Percentiles rank a stretch among this genome's conserved stretches.
These are phyloP conservation scores for Neoascia interrupta DNA, from an alignment of 2,888 invertebrate species.

Conservation along the genomic window DNA sequence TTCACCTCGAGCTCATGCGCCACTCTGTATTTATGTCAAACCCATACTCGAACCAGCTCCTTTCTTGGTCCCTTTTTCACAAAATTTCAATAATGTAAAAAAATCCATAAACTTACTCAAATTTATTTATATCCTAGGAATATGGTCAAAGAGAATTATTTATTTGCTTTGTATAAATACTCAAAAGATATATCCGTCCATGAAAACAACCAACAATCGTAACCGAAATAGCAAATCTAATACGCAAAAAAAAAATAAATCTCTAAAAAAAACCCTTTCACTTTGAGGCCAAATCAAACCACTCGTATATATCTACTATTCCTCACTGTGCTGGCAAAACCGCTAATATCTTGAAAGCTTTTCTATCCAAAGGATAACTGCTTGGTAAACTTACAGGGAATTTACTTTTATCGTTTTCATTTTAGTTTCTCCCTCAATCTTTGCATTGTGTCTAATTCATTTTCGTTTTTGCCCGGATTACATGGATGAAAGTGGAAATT, in stretches of 20 bases:
- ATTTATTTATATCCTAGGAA: slow-evolving; percentile 9
- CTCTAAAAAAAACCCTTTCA: slow-evolving; percentile 40
- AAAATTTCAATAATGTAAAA: no score
- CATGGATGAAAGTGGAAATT: slow-evolving; percentile 26
- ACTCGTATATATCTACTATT: slow-evolving; percentile 12
- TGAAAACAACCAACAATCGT: slow-evolving; percentile 24
- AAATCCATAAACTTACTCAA: not conserved
- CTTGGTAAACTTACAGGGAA: slow-evolving; percentile 58
- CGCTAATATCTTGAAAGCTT: slow-evolving; percentile 68
- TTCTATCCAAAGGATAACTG: slow-evolving; percentile 53
- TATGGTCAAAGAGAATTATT: slow-evolving; percentile 51
- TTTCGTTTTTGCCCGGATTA: slow-evolving; percentile 44
- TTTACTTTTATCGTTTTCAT: slow-evolving; percentile 57
- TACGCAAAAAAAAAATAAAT: no score
- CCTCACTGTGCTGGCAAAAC: slow-evolving; percentile 32
- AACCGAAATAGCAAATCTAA: slow-evolving; percentile 6
- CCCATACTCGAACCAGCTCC: no score
- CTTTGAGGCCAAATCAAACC: slow-evolving; percentile 36
- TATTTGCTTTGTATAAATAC: slow-evolving; percentile 49
- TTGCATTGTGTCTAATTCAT: slow-evolving; percentile 40
- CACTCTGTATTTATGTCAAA: no score
- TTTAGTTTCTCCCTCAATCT: slow-evolving; percentile 16
- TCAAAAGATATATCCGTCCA: slow-evolving; percentile 5
- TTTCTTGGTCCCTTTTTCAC: no score
- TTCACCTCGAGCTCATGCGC: no score